Evolutionary conservation across 2,888 invertebrate genomes (phyloP).

Genomic region (Deilephila elpenor): DNA sequence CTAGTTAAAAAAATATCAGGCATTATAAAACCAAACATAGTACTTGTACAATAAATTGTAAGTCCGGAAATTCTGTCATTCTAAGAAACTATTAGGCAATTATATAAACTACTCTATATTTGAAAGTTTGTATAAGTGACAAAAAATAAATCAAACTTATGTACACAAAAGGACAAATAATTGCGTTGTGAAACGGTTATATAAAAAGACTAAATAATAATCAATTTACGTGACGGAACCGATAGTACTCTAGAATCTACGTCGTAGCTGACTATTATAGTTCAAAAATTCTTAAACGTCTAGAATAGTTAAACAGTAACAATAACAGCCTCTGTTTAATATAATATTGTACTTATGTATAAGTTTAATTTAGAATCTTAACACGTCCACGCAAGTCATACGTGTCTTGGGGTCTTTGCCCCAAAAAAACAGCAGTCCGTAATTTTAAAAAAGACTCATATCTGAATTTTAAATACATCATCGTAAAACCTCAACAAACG

Average conservation of each 20-base stretch:
- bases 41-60: not conserved
- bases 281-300: not conserved
- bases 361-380: too few species aligned
- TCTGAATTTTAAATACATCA: too few species aligned
- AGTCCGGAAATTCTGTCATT: slow-evolving; percentile 1
- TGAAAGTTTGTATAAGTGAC: slow-evolving; percentile 15
- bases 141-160: slow-evolving; percentile 23
- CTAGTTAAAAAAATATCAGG: not conserved
- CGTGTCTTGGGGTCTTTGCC: too few species aligned
- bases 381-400: too few species aligned
- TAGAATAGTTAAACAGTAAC: too few species aligned
- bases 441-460: too few species aligned
- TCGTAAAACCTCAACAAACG: too few species aligned
- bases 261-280: not conserved
- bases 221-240: slow-evolving; percentile 10
- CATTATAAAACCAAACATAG: too few species aligned
- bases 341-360: too few species aligned
- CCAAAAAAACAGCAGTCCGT: too few species aligned
- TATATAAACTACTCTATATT: slow-evolving; percentile 1
- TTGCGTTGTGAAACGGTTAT: slow-evolving; percentile 13
- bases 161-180: slow-evolving; percentile 26
- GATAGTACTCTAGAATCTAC: slow-evolving; percentile 20
- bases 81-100: slow-evolving; percentile 8
- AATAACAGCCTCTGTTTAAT: too few species aligned
- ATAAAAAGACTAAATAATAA: slow-evolving; percentile 19